Evolutionary conservation across 2,888 invertebrate species (phyloP), one percentile per base, ranked within the genome.

Genomic region (Plutella xylostella): DNA sequence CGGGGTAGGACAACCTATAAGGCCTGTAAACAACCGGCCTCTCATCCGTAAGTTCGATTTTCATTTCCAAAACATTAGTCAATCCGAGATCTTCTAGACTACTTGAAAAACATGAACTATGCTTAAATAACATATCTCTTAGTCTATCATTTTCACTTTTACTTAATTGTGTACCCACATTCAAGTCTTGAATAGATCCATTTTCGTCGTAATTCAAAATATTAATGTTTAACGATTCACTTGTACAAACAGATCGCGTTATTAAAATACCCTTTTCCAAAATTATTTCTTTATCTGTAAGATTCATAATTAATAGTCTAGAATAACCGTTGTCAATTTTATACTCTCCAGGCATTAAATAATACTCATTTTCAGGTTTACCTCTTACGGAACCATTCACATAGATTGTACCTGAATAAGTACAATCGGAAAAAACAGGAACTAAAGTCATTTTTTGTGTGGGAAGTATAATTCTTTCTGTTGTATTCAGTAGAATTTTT

Each of bases 291-390:
- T 42, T 18, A 5, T 2, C 7, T 11, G 12, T 12, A 9, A 42
- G 6, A 20, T 42, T 40, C 17, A 22, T 18, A 12, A 42, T 20
- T 11, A 42, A 14, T 18, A 42, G 6, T 6, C 6, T 9, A 15
- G 30, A 15, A 3, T 2, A 7, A 9, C 30, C 30, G 30, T 42
- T 18, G 5, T 3, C 4, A 9, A 42, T 15, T 6, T 28, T 12
- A n/a, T 42, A 42, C 11, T 28, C 31, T 4, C 42, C 31, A 11
- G 42, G 42, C 3, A 42, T 17, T 30, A 42, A 30, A 42, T 42
- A 42, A 18, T 28, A 30, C 19, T 42, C 42, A 15, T 31, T 11
- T 4, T 14, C 30, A 7, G 7, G 17, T 4, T 19, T 12, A 19
- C 30, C 17, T 3, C 42, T 20, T 15, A 42, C 4, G 1, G 30